Evolutionary conservation across 2,797 vertebrate genomes (phyloP), one percentile per base, ranked within the genome.

Genomic region (Melanotaenia parkinsoni): DNA sequence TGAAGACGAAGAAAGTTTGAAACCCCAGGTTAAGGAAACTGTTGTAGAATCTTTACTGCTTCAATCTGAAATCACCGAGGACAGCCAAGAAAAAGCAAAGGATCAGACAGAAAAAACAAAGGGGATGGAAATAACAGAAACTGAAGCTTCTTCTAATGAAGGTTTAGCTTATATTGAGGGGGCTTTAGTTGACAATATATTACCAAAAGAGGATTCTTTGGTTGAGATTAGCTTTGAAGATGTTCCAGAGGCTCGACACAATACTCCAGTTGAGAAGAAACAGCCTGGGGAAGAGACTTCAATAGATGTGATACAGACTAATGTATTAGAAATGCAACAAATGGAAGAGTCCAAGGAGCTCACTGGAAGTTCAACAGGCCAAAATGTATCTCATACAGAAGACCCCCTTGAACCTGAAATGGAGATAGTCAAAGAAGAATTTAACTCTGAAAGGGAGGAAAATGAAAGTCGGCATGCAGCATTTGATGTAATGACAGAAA

Each of bases 161-260:
- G 61, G 69, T 71, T 69, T 72, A 70, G 4, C 66, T 66, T 63
- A 57, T 37, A 33, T 20, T 28, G 80, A 88, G 60, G 74, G 54
- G n/a, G 50, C 1, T 67, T 64, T 53, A 59, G 73, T 81, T 33
- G 47, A 11, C 67, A 60, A 63, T 50, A 26, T 26, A 32, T 18
- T 20, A 80, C 73, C 69, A 68, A 79, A 83, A 8, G 83, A 92
- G 35, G 70, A 86, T 63, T 64, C 76, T 30, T 83, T 88, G 43
- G 86, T 84, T 67, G 86, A 93, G 76, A 79, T 85, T 57, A 86
- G 59, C 76, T 89, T 89, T 86, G 86, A 90, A 30, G 87, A 92
- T 64, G 69, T 88, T 64, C 81, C 87, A 77, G 76, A 84, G 57
- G 67, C 64, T 70, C 82, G 72, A 63, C 64, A 77, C 63, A 76